These are phyloP conservation scores for Myodes glareolus DNA, from an alignment of 2,113 vertebrate genomes.

Conservation along the genomic window DNA sequence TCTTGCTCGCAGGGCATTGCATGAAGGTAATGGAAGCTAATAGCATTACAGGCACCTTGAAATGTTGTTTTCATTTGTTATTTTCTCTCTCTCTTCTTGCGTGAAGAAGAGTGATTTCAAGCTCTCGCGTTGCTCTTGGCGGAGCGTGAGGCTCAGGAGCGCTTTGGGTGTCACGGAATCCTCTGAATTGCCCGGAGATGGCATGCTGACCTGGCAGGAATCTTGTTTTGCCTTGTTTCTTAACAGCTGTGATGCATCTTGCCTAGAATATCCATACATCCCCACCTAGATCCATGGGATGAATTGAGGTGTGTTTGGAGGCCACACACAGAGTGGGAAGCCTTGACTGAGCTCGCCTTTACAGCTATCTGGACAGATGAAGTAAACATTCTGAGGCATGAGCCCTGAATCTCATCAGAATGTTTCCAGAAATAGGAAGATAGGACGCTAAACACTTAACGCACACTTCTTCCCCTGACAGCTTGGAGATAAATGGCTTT, in stretches of 20 bases:
- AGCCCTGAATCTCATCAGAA: conserved; percentile 17
- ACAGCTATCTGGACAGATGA: conserved; percentile 47
- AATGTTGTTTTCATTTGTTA: background rate
- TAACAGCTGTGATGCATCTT: conserved; percentile 54
- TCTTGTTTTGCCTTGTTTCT: conserved; percentile 46
- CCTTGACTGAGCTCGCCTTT: conserved; percentile 49
- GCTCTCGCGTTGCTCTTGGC: fast-evolving
- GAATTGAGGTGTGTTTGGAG: conserved; percentile 69
- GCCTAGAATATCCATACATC: conserved; percentile 17
- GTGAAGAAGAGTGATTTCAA: background rate
- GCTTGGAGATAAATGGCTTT: conserved; percentile 9
- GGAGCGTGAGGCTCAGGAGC: background rate
- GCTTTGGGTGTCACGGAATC: background rate
- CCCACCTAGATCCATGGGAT: conserved; percentile 53
- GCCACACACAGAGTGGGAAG: conserved; percentile 66
- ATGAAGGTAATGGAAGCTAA: conserved; percentile 91
- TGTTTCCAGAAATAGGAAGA: conserved; percentile 65
- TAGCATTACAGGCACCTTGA: background rate
- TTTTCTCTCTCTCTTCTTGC: background rate
- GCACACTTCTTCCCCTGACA: conserved; percentile 15
- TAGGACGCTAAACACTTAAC: background rate
- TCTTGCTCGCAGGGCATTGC: conserved; percentile 94
- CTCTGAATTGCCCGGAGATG: background rate
- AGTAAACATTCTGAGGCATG: conserved; percentile 54
- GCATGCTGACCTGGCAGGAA: conserved; percentile 14